These are phyloP conservation scores for Muntiacus muntjak DNA, from an alignment of 2,113 vertebrate species.

Conservation along the genomic window DNA sequence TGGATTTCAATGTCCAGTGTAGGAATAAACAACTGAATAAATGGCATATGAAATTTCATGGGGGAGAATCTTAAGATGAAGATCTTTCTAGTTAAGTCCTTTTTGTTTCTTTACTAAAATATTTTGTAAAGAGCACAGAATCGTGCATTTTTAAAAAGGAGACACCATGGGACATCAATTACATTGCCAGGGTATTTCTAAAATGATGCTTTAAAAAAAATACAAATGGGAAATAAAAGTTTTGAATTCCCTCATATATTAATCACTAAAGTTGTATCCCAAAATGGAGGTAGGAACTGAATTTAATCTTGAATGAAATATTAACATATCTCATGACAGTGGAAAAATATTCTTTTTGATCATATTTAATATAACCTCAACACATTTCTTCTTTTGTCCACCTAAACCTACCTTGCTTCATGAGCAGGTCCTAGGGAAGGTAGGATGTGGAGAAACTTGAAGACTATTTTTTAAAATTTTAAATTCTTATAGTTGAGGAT, in stretches of 20 bases:
- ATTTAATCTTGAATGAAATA: constrained; percentile 11
- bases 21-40: neutral
- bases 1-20: neutral
- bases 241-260: neutral
- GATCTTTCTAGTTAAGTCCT: constrained; percentile 21
- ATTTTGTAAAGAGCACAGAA: neutral
- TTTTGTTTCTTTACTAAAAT: neutral
- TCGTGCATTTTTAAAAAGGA: neutral
- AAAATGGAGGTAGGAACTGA: neutral
- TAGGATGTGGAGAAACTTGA: neutral
- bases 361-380: neutral
- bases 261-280: neutral
- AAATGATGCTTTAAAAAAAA: constrained; percentile 7
- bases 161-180: neutral
- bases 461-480: neutral
- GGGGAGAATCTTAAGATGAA: neutral
- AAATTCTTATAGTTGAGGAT: neutral
- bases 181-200: neutral
- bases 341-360: neutral
- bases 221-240: constrained; percentile 10
- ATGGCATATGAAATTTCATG: neutral
- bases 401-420: neutral
- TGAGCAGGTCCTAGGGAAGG: neutral
- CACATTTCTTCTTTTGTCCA: neutral
- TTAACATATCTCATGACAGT: neutral